Evolutionary conservation across 1,140 invertebrate genomes (phyloP).

Genomic region (Temnothorax longispinosus): DNA sequence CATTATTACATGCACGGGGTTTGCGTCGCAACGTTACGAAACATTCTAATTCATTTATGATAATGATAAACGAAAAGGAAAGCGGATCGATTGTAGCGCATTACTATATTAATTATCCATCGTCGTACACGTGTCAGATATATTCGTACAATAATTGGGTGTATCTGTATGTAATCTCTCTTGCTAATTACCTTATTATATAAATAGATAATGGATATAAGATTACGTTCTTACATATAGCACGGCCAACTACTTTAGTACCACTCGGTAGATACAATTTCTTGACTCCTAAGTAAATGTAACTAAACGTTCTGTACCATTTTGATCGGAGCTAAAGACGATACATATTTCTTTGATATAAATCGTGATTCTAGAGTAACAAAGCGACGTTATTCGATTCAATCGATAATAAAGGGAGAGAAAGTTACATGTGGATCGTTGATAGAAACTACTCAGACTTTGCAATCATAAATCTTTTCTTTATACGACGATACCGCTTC

Average conservation of each 20-base stretch:
- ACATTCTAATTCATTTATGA: slow-evolving; percentile 19
- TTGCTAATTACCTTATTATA: neutral
- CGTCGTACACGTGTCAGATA: neutral
- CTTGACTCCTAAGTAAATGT: neutral
- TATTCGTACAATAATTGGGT: neutral
- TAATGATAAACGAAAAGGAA: slow-evolving; percentile 54
- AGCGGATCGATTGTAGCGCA: neutral
- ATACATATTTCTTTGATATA: neutral
- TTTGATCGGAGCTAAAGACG: neutral
- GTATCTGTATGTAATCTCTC: neutral
- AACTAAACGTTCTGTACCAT: neutral
- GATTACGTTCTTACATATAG: slow-evolving; percentile 15
- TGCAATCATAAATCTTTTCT: slow-evolving; percentile 17
- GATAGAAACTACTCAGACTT: slow-evolving; percentile 9
- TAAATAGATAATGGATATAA: neutral
- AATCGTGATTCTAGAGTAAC: neutral
- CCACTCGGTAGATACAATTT: slow-evolving; percentile 1
- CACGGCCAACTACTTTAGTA: neutral
- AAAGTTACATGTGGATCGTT: slow-evolving; percentile 1
- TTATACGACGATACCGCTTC: neutral
- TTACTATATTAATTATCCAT: slow-evolving; percentile 21
- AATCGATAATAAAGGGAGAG: slow-evolving; percentile 2
- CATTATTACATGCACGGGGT: neutral
- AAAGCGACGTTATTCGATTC: neutral
- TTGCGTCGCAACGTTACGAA: slow-evolving; percentile 8